A percentile compares a stretch with the other conserved stretches of the same genome.
Conservation (phyloP, 2,113 vertebrate genomes). For the Nymphicus hollandicus region DNA sequence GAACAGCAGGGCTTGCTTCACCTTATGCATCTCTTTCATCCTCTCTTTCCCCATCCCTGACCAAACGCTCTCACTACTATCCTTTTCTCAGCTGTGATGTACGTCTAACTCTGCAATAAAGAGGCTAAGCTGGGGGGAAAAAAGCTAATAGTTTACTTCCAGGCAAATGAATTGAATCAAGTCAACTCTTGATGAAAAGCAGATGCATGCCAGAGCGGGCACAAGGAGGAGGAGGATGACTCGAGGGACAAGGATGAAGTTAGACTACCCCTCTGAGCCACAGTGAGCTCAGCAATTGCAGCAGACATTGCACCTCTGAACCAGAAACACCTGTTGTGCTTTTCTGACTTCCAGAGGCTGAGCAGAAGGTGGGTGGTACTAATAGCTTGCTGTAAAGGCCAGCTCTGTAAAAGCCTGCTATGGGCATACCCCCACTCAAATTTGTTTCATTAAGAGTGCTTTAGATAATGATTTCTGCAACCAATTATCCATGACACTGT, state of each 20-base stretch:
- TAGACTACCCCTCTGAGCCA: neutral
- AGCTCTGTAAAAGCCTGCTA: neutral
- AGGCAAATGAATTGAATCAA: fast-evolving
- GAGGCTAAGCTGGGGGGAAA: neutral
- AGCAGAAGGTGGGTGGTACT: neutral
- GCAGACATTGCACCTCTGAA: neutral
- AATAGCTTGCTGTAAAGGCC: neutral
- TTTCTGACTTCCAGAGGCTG: neutral
- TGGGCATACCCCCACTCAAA: neutral
- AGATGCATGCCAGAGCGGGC: neutral
- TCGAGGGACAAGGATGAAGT: neutral
- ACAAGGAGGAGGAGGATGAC: neutral
- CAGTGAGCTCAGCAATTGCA: neutral
- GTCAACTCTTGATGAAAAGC: neutral
- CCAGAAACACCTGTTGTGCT: neutral
- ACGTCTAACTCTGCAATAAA: neutral
- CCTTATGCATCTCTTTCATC: neutral
- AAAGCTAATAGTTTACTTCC: neutral
- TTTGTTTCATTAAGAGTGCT: neutral
- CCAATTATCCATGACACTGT: neutral
- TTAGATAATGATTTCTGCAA: neutral
- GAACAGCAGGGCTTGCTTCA: neutral
- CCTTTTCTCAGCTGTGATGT: neutral
- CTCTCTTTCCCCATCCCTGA: neutral
- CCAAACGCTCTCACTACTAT: fast-evolving